Conservation (phyloP, 1,140 invertebrate species). For the Chrysopa pallens region DNA sequence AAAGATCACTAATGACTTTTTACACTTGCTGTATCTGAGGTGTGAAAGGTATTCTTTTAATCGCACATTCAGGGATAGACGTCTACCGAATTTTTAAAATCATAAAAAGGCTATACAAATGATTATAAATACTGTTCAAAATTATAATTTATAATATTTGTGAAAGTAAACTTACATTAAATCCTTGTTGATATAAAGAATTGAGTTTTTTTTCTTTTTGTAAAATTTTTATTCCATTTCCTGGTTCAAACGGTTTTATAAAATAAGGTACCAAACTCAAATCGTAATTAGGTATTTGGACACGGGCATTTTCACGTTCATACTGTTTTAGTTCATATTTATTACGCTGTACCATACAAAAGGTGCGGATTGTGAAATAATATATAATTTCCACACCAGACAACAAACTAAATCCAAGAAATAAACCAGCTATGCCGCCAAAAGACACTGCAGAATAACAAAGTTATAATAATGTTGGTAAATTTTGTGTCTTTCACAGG, state of each 20-base stretch:
- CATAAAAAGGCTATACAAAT: too few species aligned
- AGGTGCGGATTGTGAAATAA: constrained; percentile 48
- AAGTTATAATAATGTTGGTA: too few species aligned
- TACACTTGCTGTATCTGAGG: too few species aligned
- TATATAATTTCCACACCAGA: constrained; percentile 54
- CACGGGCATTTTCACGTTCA: constrained; percentile 6
- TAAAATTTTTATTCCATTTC: constrained; percentile 7
- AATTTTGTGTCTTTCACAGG: too few species aligned
- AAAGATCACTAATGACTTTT: too few species aligned
- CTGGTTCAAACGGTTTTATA: constrained; percentile 9
- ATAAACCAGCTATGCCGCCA: constrained; percentile 55
- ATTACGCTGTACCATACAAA: constrained; percentile 34
- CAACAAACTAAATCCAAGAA: constrained; percentile 53
- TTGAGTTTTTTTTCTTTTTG: not conserved
- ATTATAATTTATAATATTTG: not conserved
- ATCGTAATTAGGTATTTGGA: constrained; percentile 12
- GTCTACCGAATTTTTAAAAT: too few species aligned
- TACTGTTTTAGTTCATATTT: constrained; percentile 11
- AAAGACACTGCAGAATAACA: constrained; percentile 35
- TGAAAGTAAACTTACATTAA: not conserved
- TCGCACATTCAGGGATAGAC: too few species aligned
- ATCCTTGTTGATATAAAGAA: not conserved
- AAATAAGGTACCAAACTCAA: constrained; percentile 17
- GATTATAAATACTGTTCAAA: too few species aligned
- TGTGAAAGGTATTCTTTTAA: too few species aligned